Evolutionary conservation across 2,797 vertebrate genomes (phyloP), one percentile per base, ranked within the genome.

Genomic region (Pangasius larnaudii): DNA sequence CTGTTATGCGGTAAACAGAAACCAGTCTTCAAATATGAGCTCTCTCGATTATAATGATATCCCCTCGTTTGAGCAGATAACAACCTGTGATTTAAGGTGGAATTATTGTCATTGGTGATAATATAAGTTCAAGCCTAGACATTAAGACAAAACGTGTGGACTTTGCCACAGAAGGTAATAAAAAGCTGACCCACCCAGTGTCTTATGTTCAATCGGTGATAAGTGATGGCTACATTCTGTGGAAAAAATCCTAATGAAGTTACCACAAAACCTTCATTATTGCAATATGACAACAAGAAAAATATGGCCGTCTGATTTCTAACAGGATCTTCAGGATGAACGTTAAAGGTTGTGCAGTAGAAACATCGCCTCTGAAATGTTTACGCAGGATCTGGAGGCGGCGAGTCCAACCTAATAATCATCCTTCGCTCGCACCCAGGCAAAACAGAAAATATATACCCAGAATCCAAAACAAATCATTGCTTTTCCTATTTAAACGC

Each of bases 1-100:
- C 88, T 89, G 94, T 95, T 95, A 93, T 92, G 89, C 86, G 91
- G 92, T 94, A 95, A 94, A 95, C 93, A 96, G 93, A 94, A 93
- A 92, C 91, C 92, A 91, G 92, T 93, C 91, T 89, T 92, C 92
- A 94, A 93, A 93, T 92, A 92, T 90, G 5, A 65, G 86, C 86
- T 79, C 58, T 79, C 46, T 84, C 36, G 6, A 30, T 91, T 65
- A 39, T 33, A 81, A 33, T 39, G 49, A 69, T 46, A 22, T n/a
- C 1, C 88, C 79, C 89, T 91, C 86, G 84, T 83, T 75, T 63
- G 27, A 9, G 5, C 86, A 89, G 92, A 93, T 88, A 92, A 86
- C 82, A n/a, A 79, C 87, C 46, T 83, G 90, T 90, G 92, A 84
- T 89, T 88, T 85, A 80, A 83, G 42, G 65, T 14, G 30, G 58